phyloP scores from a whole-genome alignment of 1,140 invertebrate genomes.

The Anagrus nilaparvatae region DNA sequence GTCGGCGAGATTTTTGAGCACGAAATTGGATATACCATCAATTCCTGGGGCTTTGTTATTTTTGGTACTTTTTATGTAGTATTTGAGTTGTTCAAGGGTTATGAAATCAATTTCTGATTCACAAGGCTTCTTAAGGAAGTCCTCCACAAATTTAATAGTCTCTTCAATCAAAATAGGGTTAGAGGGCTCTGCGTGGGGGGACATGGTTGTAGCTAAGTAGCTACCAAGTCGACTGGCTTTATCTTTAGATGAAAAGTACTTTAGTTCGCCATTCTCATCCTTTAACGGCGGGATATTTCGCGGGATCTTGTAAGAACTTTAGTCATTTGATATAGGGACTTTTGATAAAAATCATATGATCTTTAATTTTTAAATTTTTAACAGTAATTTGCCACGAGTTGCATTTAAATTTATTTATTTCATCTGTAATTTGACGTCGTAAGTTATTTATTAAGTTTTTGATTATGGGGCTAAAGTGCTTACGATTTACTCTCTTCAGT shows the following conservation, averaged over 20 bases:
- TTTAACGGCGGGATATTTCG: background rate
- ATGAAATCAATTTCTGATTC: background rate
- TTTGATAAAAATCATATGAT: no score
- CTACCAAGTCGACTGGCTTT: constrained; percentile 5
- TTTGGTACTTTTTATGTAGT: background rate
- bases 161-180: background rate
- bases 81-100: background rate
- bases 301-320: background rate
- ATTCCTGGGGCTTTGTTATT: constrained; percentile 5
- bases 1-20: constrained; percentile 1
- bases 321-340: constrained; percentile 5
- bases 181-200: no score
- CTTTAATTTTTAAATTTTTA: constrained; percentile 3
- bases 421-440: background rate
- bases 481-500: background rate
- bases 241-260: background rate
- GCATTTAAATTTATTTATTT: background rate
- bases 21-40: background rate
- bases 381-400: constrained; percentile 1
- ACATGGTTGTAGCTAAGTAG: no score
- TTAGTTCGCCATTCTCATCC: background rate
- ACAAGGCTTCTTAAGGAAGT: background rate
- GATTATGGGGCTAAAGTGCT: background rate
- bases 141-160: background rate
- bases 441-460: constrained; percentile 3